A percentile compares a stretch with the other conserved stretches of the same genome.
phyloP scores from a whole-genome alignment of 2,113 vertebrate genomes.

The Melanocharis versteri region DNA sequence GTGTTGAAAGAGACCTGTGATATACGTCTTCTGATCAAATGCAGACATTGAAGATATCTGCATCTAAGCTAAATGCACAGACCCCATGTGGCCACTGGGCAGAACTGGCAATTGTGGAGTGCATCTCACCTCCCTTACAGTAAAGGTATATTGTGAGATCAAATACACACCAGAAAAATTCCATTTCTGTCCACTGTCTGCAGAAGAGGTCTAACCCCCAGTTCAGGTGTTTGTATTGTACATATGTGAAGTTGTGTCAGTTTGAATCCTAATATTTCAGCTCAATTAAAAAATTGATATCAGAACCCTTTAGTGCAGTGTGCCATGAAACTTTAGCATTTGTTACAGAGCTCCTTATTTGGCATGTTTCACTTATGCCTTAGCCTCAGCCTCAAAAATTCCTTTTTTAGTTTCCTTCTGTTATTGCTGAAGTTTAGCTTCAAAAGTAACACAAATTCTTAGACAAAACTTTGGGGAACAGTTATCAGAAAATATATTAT shows the following conservation, averaged over 20 bases:
- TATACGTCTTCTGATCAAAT: not conserved
- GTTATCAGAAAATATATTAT: not conserved
- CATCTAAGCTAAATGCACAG: not conserved
- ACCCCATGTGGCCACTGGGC: fast-evolving
- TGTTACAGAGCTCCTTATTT: not conserved
- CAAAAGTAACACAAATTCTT: not conserved
- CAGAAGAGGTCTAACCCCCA: not conserved
- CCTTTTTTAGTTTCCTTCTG: not conserved
- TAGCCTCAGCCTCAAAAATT: not conserved
- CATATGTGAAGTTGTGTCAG: fast-evolving
- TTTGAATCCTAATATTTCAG: not conserved
- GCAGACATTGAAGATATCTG: not conserved
- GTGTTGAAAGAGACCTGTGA: not conserved
- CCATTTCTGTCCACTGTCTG: not conserved
- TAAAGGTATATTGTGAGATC: not conserved
- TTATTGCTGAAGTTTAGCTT: not conserved
- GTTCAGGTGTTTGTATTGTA: not conserved
- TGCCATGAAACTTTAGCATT: not conserved
- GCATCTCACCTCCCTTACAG: not conserved
- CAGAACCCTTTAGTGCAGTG: not conserved
- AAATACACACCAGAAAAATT: not conserved
- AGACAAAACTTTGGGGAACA: not conserved
- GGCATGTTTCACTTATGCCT: not conserved
- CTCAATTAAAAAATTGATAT: not conserved
- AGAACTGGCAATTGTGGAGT: not conserved